Base-by-base conservation (phyloP, 2,797 vertebrate species). In the Eurystomus glaucurus region DNA sequence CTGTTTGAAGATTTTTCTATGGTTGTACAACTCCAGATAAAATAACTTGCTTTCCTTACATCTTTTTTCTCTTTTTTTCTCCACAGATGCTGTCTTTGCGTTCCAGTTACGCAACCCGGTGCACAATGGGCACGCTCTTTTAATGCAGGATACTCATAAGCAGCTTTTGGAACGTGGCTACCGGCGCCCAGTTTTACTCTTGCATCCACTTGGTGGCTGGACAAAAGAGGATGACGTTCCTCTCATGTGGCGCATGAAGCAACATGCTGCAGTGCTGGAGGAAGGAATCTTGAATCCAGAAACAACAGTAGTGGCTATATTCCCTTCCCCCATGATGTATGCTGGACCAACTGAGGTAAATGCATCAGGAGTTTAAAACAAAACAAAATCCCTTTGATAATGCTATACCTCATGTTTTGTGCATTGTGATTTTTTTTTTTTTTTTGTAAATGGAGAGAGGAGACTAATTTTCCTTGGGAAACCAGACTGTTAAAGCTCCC, bases 251-350 rank as follows among this genome's bases (percentile, higher is more conserved):
- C 98, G 99, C 48, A 99, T 99, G 99, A 99, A 98, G 93, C 99
- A 99, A 93, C 99, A 99, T 1, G 98, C 99, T 6, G 99, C 99
- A 0, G 99, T 99, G 31, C 98, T 99, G 95, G 99, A 99, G 76
- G 99, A 99, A 91, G 99, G 99, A 6, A 64, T 99, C 72, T 98
- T 99, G 60, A 98, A 99, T 45, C 99, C 99, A 50, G 98, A 99
- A 76, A 98, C 98, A 2, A 99, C 99, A 1, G 99, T 99, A 52
- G 99, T 99, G 88, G 99, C 99, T 62, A 99, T 99, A 98, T 99
- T 99, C 90, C 99, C 99, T 15, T 99, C 99, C 16, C 99, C 99
- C 57, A 99, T 99, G 99, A 99, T 99, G 99, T 99, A 99, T 71
- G 99, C 99, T 3, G 99, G 99, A 43, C 99, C 99, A 70, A 99